Evolutionary conservation across 1,140 invertebrate genomes (phyloP).

Genomic region (Nomia melanderi): DNA sequence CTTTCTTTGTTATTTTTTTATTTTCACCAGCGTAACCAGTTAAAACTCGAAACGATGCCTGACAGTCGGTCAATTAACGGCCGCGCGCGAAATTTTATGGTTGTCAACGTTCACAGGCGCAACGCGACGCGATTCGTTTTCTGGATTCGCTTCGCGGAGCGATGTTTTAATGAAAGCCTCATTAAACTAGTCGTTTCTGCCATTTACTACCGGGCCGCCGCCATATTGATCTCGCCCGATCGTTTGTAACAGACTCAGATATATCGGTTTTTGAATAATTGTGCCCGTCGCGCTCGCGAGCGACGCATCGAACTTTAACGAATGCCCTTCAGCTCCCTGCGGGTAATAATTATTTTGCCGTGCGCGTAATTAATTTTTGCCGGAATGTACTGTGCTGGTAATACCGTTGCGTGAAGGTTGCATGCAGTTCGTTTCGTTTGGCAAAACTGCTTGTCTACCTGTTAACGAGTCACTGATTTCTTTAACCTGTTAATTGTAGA

Average conservation of each 20-base stretch:
- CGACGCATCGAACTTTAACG: neutral
- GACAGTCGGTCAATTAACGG: slow-evolving; percentile 22
- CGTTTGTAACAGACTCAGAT: neutral
- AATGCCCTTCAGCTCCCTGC: neutral
- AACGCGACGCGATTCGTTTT: neutral
- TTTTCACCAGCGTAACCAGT: neutral
- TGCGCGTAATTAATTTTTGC: neutral
- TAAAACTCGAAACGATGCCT: neutral
- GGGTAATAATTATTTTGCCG: neutral
- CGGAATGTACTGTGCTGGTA: too few species aligned
- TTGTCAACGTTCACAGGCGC: too few species aligned
- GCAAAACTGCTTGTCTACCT: neutral
- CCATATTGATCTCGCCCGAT: neutral
- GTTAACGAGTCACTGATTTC: neutral
- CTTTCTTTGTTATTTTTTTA: too few species aligned
- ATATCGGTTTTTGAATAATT: neutral
- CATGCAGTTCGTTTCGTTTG: neutral
- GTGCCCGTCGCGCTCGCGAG: neutral
- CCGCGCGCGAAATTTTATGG: neutral
- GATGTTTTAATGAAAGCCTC: slow-evolving; percentile 3
- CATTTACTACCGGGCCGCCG: neutral
- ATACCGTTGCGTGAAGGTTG: neutral
- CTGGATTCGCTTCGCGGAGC: neutral
- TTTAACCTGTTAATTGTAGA: too few species aligned
- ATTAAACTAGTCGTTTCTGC: neutral